A percentile compares a stretch with the other conserved stretches of the same genome.
Conservation (phyloP, 2,888 invertebrate genomes). For the Drosophila mercatorum region DNA sequence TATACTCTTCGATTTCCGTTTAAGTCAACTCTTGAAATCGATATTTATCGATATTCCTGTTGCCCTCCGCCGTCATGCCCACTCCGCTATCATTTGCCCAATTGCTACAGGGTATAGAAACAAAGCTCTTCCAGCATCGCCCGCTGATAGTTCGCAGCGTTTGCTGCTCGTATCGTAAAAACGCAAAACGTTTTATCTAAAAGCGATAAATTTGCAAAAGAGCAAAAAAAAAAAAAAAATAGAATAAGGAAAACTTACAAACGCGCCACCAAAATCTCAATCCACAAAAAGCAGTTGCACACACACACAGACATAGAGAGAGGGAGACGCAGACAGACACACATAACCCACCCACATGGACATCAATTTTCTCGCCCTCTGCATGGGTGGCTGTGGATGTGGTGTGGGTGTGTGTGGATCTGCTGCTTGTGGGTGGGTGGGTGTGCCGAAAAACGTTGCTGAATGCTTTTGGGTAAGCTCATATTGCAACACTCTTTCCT, state of each 20-base stretch:
- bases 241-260: conserved; percentile 20
- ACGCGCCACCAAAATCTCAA: conserved; percentile 33
- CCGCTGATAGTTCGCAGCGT: conserved; percentile 55
- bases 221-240: conserved; percentile 25
- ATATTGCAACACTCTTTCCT: conserved; percentile 27
- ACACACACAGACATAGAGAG: conserved; percentile 19
- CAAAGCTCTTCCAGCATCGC: conserved; percentile 24
- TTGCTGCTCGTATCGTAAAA: conserved; percentile 70
- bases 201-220: conserved; percentile 76
- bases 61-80: no score
- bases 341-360: conserved; percentile 16
- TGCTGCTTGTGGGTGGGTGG: conserved; percentile 2
- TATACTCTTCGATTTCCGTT: background rate
- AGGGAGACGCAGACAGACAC: conserved; percentile 32
- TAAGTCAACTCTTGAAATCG: background rate
- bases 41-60: background rate
- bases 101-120: conserved; percentile 19
- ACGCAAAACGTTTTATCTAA: conserved; percentile 78
- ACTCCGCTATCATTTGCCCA: background rate
- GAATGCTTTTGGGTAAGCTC: conserved; percentile 12
- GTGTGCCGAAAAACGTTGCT: conserved; percentile 16
- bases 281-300: conserved; percentile 18
- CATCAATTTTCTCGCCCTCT: conserved; percentile 52
- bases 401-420: background rate
- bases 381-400: conserved; percentile 6